Evolutionary conservation across 2,888 invertebrate genomes (phyloP).

Genomic region (Eupithecia abbreviata): DNA sequence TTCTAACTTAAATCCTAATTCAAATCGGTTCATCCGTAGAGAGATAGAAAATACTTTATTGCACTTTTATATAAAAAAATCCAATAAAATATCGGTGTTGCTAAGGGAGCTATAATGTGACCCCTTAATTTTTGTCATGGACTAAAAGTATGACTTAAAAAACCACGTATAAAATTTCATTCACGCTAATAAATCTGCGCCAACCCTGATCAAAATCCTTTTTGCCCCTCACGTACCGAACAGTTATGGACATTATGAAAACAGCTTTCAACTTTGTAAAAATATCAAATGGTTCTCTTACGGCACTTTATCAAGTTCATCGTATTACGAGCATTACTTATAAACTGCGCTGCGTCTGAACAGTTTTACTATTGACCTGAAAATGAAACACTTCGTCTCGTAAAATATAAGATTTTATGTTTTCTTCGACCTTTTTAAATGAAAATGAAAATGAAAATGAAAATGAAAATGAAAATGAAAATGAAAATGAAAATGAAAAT

Average conservation of each 20-base stretch:
- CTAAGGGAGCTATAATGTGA: too few species aligned
- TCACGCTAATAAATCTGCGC: not conserved
- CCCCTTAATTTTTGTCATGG: too few species aligned
- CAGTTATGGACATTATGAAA: conserved; percentile 29
- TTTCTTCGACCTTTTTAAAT: not conserved
- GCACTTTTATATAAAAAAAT: too few species aligned
- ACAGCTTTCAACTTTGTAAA: conserved; percentile 31
- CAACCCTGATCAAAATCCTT: conserved; percentile 14
- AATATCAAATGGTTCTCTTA: conserved; percentile 30
- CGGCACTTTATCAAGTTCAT: conserved; percentile 31
- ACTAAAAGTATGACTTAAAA: too few species aligned
- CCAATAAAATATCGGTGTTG: too few species aligned
- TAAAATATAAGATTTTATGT: not conserved
- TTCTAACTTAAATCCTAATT: too few species aligned
- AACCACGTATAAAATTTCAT: not conserved
- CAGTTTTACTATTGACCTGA: conserved; percentile 13
- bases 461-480: too few species aligned
- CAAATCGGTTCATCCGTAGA: too few species aligned
- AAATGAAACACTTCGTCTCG: not conserved
- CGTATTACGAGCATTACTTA: conserved; percentile 19
- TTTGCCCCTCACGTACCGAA: conserved; percentile 20
- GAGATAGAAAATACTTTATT: too few species aligned
- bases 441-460: too few species aligned
- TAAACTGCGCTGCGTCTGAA: conserved; percentile 33
- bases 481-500: too few species aligned